Percentiles rank a stretch among this genome's conserved stretches.
Conservation (phyloP, 2,113 vertebrate genomes). For the Colossoma macropomum region DNA sequence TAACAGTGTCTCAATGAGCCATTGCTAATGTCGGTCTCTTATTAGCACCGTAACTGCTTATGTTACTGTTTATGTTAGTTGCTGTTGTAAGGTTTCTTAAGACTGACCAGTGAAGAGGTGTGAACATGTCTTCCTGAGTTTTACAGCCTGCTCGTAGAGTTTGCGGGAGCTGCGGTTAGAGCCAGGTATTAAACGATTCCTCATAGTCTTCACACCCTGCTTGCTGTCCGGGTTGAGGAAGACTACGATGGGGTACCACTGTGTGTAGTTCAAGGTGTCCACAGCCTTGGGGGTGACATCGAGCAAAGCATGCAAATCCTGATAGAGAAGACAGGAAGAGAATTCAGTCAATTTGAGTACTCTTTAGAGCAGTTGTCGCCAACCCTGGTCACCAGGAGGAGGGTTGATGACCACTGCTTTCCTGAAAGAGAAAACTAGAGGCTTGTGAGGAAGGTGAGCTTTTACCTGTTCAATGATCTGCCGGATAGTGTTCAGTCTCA, state of each 20-base stretch:
- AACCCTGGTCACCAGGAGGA: neutral
- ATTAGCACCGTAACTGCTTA: too few species aligned
- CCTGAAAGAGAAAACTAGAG: neutral
- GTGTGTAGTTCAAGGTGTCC: conserved; percentile 95
- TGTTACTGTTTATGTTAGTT: neutral
- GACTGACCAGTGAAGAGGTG: conserved; percentile 91
- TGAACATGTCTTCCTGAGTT: conserved; percentile 89
- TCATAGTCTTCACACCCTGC: conserved; percentile 93
- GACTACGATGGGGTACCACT: conserved; percentile 98
- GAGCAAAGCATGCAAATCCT: conserved; percentile 92
- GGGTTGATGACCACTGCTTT: too few species aligned
- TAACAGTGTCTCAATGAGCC: neutral
- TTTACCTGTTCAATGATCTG: conserved; percentile 96
- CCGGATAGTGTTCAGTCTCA: conserved; percentile 92
- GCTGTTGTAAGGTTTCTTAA: neutral
- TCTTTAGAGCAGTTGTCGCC: neutral
- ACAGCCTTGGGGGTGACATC: conserved; percentile 98
- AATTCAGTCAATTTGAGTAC: neutral
- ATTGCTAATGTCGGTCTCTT: neutral
- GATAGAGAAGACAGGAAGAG: neutral
- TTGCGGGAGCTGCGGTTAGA: conserved; percentile 94
- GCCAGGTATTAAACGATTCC: conserved; percentile 86
- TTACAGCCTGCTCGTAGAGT: conserved; percentile 92
- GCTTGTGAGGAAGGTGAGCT: neutral
- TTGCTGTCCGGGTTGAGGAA: conserved; percentile 96